Evolutionary conservation across 1,140 invertebrate species (phyloP), one percentile per base, ranked within the genome.

Genomic region (Chelonus insularis): DNA sequence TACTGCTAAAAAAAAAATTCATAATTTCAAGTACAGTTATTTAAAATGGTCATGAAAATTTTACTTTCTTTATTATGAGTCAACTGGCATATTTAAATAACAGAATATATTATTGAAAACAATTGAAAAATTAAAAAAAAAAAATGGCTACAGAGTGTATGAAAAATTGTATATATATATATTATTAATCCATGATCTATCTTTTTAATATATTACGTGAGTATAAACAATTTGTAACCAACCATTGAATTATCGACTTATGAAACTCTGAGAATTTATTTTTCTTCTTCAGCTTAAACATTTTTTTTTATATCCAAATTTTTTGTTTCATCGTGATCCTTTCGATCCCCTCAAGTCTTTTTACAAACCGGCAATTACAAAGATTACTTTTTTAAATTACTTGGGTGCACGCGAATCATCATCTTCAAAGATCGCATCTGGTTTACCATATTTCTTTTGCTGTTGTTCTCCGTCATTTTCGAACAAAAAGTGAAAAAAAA

Each of bases 381-480:
- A 52, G 48, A 60, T 60, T 60, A 60, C 48, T 54, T 60, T 60
- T 60, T 54, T 52, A 60, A 60, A 60, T 54, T 54, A 52, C 58
- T 52, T 36, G 6, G 12, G 50, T 60, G 50, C 48, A 60, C 48
- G 58, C 58, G 50, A 60, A 50, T 43, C 58, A 60, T 60, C 50
- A 50, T 39, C 25, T 7, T 4, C 25, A 45, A 60, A 18, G 58
- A 60, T 54, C 32, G 47, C 47, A 59, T 59, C 57, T 59, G 58
- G 48, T 32, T 6, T 14, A 16, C 25, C 37, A 6, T 3, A 55
- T 36, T 29, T 47, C 21, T 29, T 2, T 32, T 9, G 4, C 43
- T n/a, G 4, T 18, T 12, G 11, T 11, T 16, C 39, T 45, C 7
- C 14, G 3, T 32, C 41, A 14, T 32, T 57, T 43, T 52, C n/a